A percentile compares a stretch with the other conserved stretches of the same genome.
Evolutionary conservation across 2,113 vertebrate genomes (phyloP).

Genomic region (Tinamus guttatus): DNA sequence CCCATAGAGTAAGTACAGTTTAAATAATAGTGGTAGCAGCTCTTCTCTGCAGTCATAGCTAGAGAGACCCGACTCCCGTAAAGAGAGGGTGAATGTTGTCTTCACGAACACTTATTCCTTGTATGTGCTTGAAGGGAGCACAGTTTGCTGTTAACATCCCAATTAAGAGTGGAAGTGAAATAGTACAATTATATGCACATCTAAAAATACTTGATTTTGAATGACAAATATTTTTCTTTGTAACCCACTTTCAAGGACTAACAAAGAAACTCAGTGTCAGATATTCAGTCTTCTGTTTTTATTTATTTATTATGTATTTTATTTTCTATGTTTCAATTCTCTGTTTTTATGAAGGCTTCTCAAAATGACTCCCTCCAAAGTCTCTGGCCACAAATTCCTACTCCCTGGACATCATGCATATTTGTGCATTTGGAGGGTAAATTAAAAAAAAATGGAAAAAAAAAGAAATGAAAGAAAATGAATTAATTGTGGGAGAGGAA

Average conservation of each 20-base stretch:
- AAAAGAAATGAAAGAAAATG: not conserved
- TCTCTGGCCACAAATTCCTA: not conserved
- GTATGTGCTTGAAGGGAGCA: not conserved
- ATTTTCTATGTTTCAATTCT: not conserved
- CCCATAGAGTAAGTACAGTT: not conserved
- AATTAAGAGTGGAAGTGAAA: not conserved
- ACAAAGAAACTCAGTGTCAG: not conserved
- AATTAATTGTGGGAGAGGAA: not conserved
- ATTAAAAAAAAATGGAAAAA: not conserved
- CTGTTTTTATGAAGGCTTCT: not conserved
- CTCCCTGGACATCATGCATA: not conserved
- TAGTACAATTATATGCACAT: not conserved
- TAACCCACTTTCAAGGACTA: not conserved
- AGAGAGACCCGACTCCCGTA: not conserved
- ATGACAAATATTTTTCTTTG: not conserved
- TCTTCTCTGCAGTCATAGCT: not conserved
- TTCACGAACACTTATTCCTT: accelerated
- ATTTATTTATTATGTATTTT: not conserved
- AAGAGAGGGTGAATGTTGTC: not conserved
- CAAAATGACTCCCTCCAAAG: not conserved
- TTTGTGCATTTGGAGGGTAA: not conserved
- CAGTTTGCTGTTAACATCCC: accelerated
- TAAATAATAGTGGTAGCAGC: not conserved
- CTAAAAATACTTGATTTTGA: not conserved
- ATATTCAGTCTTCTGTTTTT: not conserved